These are phyloP conservation scores for Aphelocoma californica DNA, from an alignment of 2,797 vertebrate species.

Conservation along the genomic window DNA sequence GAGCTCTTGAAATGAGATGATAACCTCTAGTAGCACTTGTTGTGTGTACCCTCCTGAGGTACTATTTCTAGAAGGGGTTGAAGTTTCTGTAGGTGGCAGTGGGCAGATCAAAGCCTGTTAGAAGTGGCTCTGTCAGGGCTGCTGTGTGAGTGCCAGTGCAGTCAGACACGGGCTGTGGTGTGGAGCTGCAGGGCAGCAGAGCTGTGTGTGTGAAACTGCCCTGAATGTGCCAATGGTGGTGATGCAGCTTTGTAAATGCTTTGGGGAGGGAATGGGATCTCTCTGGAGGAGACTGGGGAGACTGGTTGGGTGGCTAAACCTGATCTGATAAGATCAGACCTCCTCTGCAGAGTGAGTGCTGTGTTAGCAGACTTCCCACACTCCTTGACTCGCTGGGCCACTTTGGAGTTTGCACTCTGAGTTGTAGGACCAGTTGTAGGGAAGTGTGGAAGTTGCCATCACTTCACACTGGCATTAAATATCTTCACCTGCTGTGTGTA, in stretches of 20 bases:
- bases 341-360: neutral
- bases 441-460: neutral
- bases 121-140: neutral
- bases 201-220: neutral
- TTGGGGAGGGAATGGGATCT: neutral
- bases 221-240: neutral
- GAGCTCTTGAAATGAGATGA: neutral
- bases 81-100: neutral
- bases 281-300: neutral
- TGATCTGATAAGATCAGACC: conserved; percentile 34
- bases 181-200: neutral
- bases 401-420: neutral
- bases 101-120: neutral
- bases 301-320: neutral
- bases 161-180: neutral
- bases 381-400: neutral
- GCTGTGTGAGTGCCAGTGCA: neutral
- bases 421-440: neutral
- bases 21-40: neutral
- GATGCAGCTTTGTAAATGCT: neutral
- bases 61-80: neutral
- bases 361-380: neutral
- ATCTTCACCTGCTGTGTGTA: neutral
- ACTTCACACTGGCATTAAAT: neutral
- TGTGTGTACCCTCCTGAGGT: neutral